A percentile compares a stretch with the other conserved stretches of the same genome.
phyloP scores from a whole-genome alignment of 2,888 invertebrate species.

The Heliconius erato region DNA sequence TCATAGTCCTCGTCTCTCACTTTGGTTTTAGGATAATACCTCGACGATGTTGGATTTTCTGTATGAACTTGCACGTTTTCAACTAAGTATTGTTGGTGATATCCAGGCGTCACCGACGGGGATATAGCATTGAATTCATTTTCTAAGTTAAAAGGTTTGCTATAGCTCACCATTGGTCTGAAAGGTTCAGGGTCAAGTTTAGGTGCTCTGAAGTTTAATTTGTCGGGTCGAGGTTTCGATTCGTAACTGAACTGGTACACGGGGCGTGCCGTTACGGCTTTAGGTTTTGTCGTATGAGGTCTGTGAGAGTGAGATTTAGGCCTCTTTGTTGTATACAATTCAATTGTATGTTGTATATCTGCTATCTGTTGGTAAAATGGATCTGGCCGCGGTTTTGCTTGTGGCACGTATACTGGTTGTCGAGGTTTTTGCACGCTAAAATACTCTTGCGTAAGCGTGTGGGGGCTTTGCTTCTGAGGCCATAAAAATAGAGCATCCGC shows the following conservation, averaged over 20 bases:
- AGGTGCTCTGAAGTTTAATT: slow-evolving; percentile 80
- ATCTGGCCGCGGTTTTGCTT: slow-evolving; percentile 78
- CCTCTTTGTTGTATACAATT: slow-evolving; percentile 86
- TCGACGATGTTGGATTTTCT: slow-evolving; percentile 81
- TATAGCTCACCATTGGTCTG: slow-evolving; percentile 87
- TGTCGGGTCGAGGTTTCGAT: slow-evolving; percentile 82
- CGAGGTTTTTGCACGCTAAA: slow-evolving; percentile 83
- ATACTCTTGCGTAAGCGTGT: slow-evolving; percentile 83
- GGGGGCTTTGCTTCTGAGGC: slow-evolving; percentile 83
- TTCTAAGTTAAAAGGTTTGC: slow-evolving; percentile 79
- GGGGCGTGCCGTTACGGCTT: slow-evolving; percentile 85
- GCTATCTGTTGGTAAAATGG: slow-evolving; percentile 88
- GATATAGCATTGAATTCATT: slow-evolving; percentile 80
- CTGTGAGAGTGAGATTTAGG: slow-evolving; percentile 81
- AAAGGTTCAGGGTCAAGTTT: slow-evolving; percentile 87
- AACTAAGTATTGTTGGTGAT: slow-evolving; percentile 77
- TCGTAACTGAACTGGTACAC: slow-evolving; percentile 91
- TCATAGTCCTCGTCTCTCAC: slow-evolving; percentile 82
- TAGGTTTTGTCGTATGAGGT: slow-evolving; percentile 77
- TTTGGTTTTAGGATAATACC: slow-evolving; percentile 82
- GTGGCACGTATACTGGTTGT: slow-evolving; percentile 75
- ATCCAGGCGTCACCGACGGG: slow-evolving; percentile 73
- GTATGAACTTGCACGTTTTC: slow-evolving; percentile 82
- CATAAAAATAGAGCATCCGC: slow-evolving; percentile 79
- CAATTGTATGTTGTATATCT: slow-evolving; percentile 88